Percentiles rank a stretch among this genome's conserved stretches.
phyloP scores from a whole-genome alignment of 2,888 invertebrate species.

The Seladonia tumulorum region DNA sequence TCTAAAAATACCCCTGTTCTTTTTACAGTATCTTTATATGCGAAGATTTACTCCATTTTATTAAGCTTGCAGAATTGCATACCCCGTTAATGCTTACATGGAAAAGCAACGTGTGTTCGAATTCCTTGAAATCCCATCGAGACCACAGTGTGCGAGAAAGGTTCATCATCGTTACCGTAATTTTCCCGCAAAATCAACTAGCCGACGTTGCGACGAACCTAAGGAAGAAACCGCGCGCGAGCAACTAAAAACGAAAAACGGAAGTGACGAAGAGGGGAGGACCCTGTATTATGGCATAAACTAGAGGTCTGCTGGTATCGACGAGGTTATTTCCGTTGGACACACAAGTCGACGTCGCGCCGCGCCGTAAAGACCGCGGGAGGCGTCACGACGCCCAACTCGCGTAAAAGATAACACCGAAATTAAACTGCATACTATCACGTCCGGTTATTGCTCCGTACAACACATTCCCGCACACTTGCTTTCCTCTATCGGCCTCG shows the following conservation, averaged over 20 bases:
- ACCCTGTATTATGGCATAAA: slow-evolving; percentile 58
- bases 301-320: slow-evolving; percentile 52
- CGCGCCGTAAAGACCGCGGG: slow-evolving; percentile 19
- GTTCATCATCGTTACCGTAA: slow-evolving; percentile 24
- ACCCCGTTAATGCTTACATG: background rate
- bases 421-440: slow-evolving; percentile 29
- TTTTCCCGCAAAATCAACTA: slow-evolving; percentile 43
- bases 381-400: slow-evolving; percentile 45
- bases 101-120: slow-evolving; percentile 20
- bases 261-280: slow-evolving; percentile 27
- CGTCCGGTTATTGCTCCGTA: background rate
- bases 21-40: too few relatives aligned
- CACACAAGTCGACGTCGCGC: slow-evolving; percentile 28
- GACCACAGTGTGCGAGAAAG: slow-evolving; percentile 17
- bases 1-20: too few relatives aligned
- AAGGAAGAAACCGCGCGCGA: slow-evolving; percentile 7
- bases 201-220: slow-evolving; percentile 13
- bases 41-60: too few relatives aligned
- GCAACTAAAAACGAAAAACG: slow-evolving; percentile 29
- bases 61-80: too few relatives aligned
- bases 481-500: background rate
- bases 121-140: slow-evolving; percentile 9
- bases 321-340: slow-evolving; percentile 65
- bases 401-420: slow-evolving; percentile 47
- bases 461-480: background rate